Evolutionary conservation across 2,113 vertebrate species (phyloP).

Genomic region (Colossoma macropomum): DNA sequence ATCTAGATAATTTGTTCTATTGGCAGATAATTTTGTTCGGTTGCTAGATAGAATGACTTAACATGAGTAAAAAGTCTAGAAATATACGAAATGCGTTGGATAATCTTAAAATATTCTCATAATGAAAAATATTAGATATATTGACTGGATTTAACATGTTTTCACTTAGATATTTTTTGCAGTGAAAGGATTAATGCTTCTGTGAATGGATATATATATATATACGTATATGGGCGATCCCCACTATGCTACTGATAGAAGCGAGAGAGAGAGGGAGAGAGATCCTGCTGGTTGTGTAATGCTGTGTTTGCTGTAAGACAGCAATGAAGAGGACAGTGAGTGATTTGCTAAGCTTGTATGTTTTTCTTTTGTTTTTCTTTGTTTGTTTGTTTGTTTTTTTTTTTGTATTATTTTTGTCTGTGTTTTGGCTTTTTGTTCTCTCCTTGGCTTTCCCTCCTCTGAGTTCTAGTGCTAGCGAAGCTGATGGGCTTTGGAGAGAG

Average conservation of each 20-base stretch:
- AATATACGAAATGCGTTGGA: too few relatives aligned
- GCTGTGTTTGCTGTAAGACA: slow-evolving; percentile 28
- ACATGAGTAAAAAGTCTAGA: too few relatives aligned
- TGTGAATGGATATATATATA: not conserved
- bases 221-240: slow-evolving; percentile 8
- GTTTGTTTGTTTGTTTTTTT: not conserved
- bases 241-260: slow-evolving; percentile 72
- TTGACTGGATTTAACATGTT: too few relatives aligned
- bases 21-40: too few relatives aligned
- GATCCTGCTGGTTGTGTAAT: slow-evolving; percentile 36
- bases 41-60: too few relatives aligned
- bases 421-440: slow-evolving; percentile 39
- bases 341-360: not conserved
- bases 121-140: too few relatives aligned
- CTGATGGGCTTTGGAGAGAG: slow-evolving; percentile 54
- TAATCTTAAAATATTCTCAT: too few relatives aligned
- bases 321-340: slow-evolving; percentile 53
- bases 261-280: slow-evolving; percentile 15
- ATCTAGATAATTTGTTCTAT: too few relatives aligned
- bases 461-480: too few relatives aligned
- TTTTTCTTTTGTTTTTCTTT: slow-evolving; percentile 43
- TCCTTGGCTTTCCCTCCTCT: not conserved
- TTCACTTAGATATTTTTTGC: too few relatives aligned
- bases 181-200: too few relatives aligned
- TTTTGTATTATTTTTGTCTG: slow-evolving; percentile 10